These are phyloP conservation scores for Apaloderma vittatum DNA, from an alignment of 2,113 vertebrate genomes.

Conservation along the genomic window DNA sequence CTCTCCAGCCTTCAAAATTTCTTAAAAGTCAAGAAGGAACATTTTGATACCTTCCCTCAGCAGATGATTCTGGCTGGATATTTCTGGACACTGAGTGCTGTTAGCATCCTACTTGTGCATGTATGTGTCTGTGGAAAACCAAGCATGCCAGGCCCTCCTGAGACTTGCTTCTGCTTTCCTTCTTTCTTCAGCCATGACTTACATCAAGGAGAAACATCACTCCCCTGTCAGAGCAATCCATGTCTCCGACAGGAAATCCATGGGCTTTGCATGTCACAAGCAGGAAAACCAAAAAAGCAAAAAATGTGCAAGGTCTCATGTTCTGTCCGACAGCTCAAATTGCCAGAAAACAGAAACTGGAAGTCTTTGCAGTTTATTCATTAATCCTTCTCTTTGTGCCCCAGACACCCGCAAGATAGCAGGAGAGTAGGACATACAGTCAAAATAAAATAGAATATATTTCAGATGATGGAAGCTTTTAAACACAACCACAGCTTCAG, in stretches of 20 bases:
- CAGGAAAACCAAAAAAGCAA: background rate
- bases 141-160: background rate
- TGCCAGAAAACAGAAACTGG: background rate
- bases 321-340: background rate
- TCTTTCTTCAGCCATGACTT: background rate
- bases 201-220: background rate
- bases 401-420: background rate
- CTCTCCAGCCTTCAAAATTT: background rate
- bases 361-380: background rate
- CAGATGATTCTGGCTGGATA: background rate
- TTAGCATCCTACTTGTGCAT: background rate
- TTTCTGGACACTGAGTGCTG: background rate
- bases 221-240: background rate
- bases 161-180: background rate
- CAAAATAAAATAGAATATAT: too few species aligned
- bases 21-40: background rate
- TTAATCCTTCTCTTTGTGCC: background rate
- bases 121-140: background rate
- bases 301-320: background rate
- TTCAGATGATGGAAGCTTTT: background rate
- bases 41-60: background rate
- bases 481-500: background rate
- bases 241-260: background rate
- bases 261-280: background rate
- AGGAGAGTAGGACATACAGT: background rate